Evolutionary conservation across 2,888 invertebrate genomes (phyloP).

Genomic region (Diaperis boleti): DNA sequence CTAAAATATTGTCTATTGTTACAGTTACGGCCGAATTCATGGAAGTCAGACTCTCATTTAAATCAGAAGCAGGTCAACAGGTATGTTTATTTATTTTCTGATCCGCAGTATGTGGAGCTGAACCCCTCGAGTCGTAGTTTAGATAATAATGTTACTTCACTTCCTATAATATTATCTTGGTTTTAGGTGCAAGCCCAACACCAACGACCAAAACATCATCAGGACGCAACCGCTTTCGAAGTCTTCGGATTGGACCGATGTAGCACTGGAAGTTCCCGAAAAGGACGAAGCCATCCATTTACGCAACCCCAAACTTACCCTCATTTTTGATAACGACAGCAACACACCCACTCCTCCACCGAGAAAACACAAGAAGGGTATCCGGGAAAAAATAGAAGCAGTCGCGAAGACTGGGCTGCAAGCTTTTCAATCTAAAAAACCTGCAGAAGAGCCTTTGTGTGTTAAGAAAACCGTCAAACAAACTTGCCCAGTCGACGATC

Average conservation of each 20-base stretch:
- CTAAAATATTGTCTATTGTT: constrained; percentile 49
- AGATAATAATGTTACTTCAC: constrained; percentile 7
- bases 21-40: constrained; percentile 62
- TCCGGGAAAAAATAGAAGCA: constrained; percentile 61
- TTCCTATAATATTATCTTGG: constrained; percentile 10
- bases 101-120: constrained; percentile 39
- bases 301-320: constrained; percentile 59
- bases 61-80: constrained; percentile 62
- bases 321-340: constrained; percentile 60
- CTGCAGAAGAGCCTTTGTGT: constrained; percentile 60
- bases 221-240: constrained; percentile 55
- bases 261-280: constrained; percentile 68
- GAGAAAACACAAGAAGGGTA: constrained; percentile 60
- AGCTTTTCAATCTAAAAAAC: constrained; percentile 56
- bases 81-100: constrained; percentile 49
- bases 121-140: constrained; percentile 34
- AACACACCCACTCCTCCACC: constrained; percentile 66
- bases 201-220: constrained; percentile 40
- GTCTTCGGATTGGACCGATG: constrained; percentile 69
- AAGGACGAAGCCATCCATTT: constrained; percentile 61
- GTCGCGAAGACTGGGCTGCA: constrained; percentile 61
- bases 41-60: constrained; percentile 64
- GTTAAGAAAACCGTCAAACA: constrained; percentile 63
- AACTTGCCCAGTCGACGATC: constrained; percentile 62
- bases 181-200: constrained; percentile 52